phyloP scores from a whole-genome alignment of 1,140 invertebrate species.

The Andricus grossulariae region DNA sequence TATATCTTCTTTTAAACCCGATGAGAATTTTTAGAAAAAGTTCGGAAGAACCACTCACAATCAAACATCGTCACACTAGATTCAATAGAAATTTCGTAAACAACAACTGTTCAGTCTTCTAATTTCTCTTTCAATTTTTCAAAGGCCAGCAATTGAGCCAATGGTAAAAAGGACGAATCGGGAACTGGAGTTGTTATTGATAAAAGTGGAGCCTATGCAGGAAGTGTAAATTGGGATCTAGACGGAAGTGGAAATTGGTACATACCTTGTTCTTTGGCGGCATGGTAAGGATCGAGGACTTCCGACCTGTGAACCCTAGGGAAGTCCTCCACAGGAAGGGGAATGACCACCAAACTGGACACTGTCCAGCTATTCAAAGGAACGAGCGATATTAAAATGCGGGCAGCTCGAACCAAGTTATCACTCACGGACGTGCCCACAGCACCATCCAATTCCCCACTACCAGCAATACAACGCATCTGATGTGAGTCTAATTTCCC shows the following conservation, averaged over 20 bases:
- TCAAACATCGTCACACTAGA: too few relatives aligned
- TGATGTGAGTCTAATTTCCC: slow-evolving; percentile 22
- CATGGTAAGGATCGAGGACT: slow-evolving; percentile 43
- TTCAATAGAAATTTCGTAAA: too few relatives aligned
- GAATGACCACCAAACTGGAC: slow-evolving; percentile 49
- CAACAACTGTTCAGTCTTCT: too few relatives aligned
- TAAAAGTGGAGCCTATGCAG: neutral
- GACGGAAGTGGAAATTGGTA: neutral
- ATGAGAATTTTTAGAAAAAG: too few relatives aligned
- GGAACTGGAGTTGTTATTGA: neutral
- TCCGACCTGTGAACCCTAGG: neutral
- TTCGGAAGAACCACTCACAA: too few relatives aligned
- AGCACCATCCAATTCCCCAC: slow-evolving; percentile 22
- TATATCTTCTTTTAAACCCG: too few relatives aligned
- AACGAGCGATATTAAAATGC: slow-evolving; percentile 57
- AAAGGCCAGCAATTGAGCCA: neutral
- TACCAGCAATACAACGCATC: slow-evolving; percentile 6
- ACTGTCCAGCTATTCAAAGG: slow-evolving; percentile 45
- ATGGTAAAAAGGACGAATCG: neutral
- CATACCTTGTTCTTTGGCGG: slow-evolving; percentile 63
- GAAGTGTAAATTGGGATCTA: neutral
- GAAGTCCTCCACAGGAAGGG: neutral
- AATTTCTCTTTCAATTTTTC: neutral
- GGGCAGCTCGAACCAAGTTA: slow-evolving; percentile 33
- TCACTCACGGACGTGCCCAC: slow-evolving; percentile 19